Conservation (phyloP, 2,113 vertebrate species). For the Oncorhynchus kisutch region DNA sequence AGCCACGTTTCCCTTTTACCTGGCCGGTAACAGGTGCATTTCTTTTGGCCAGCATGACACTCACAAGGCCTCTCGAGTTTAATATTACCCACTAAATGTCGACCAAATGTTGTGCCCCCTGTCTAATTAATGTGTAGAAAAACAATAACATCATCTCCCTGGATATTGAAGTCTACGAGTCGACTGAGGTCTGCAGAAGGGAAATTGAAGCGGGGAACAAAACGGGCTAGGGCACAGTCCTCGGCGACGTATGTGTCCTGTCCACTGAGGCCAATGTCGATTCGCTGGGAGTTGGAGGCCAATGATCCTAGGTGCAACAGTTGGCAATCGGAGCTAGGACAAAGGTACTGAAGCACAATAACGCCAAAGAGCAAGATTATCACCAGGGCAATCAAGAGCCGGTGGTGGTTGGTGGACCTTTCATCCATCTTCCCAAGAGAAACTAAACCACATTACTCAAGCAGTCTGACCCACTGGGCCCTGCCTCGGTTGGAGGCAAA, state of each 20-base stretch:
- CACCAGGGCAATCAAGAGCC: constrained; percentile 83
- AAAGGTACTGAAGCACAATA: constrained; percentile 92
- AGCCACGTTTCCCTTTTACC: constrained; percentile 95
- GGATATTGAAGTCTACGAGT: constrained; percentile 87
- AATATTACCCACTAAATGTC: constrained; percentile 91
- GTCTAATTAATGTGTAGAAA: constrained; percentile 85
- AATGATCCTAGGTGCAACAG: constrained; percentile 78
- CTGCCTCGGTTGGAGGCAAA: constrained; percentile 26
- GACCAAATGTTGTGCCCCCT: constrained; percentile 87
- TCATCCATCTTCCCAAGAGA: constrained; percentile 88
- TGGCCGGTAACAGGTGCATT: constrained; percentile 92
- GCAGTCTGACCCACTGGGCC: constrained; percentile 37
- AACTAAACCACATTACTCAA: constrained; percentile 70
- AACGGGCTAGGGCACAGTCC: constrained; percentile 85
- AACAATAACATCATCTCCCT: constrained; percentile 88
- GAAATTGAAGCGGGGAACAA: constrained; percentile 90
- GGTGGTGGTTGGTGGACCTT: constrained; percentile 83
- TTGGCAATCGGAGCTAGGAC: constrained; percentile 88
- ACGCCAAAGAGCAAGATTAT: constrained; percentile 88
- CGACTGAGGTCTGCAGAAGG: constrained; percentile 80
- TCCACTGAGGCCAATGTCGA: constrained; percentile 30
- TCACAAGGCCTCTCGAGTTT: constrained; percentile 94
- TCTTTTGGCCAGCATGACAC: constrained; percentile 94
- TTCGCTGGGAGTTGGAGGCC: constrained; percentile 43
- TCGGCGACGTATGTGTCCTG: constrained; percentile 89